Conservation (phyloP, 2,113 vertebrate genomes). For the Vimba vimba region DNA sequence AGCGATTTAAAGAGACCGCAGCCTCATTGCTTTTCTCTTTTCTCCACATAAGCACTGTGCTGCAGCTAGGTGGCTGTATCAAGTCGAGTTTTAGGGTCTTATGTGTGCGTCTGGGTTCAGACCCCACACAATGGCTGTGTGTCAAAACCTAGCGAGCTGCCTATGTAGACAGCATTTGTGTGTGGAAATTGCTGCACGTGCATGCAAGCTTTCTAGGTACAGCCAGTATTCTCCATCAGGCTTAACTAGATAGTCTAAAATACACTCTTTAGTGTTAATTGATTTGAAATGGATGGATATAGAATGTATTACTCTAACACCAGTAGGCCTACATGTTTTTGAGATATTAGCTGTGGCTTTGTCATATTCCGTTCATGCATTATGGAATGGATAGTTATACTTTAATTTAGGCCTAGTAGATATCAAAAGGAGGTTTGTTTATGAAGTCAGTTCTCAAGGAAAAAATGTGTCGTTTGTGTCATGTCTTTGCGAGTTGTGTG, state of each 20-base stretch:
- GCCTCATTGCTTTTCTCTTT: slow-evolving; percentile 48
- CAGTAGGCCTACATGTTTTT: background rate
- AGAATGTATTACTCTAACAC: background rate
- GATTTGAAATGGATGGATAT: background rate
- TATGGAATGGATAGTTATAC: background rate
- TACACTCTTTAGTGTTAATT: background rate
- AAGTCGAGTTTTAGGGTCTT: slow-evolving; percentile 67
- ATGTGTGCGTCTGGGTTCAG: background rate
- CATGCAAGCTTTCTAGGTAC: background rate
- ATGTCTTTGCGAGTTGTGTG: background rate
- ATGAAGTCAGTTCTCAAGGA: background rate
- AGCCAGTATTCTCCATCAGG: background rate
- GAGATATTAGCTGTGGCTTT: background rate
- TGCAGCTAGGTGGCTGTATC: slow-evolving; percentile 80
- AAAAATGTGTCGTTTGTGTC: background rate
- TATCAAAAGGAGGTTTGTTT: background rate
- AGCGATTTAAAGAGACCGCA: slow-evolving; percentile 77
- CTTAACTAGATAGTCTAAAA: background rate
- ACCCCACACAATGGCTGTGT: slow-evolving; percentile 30
- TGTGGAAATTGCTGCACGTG: background rate
- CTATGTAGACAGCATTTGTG: background rate
- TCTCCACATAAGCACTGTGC: slow-evolving; percentile 58
- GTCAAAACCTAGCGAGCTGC: background rate
- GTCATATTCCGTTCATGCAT: background rate
- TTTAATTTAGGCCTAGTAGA: background rate